Percentiles rank a stretch among this genome's conserved stretches.
These are phyloP conservation scores for Mixornis gularis DNA, from an alignment of 2,113 vertebrate species.

Conservation along the genomic window DNA sequence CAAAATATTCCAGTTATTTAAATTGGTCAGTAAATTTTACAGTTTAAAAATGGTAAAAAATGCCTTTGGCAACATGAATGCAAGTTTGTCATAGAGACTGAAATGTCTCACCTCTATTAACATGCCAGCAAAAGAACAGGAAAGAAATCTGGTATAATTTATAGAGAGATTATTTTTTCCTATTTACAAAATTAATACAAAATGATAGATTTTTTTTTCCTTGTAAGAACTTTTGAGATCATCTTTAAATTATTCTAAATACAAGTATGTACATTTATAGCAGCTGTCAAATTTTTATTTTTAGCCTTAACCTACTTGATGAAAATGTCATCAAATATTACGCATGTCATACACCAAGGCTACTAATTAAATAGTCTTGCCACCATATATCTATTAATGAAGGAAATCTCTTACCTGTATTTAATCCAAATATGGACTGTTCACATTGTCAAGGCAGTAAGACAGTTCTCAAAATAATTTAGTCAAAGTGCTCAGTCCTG, in stretches of 20 bases:
- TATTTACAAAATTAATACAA: not conserved
- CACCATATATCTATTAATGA: not conserved
- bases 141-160: not conserved
- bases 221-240: not conserved
- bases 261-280: not conserved
- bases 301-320: not conserved
- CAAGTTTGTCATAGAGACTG: not conserved
- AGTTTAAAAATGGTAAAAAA: not conserved
- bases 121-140: not conserved
- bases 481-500: not conserved
- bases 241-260: not conserved
- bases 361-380: not conserved
- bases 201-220: not conserved
- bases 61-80: not conserved
- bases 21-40: not conserved
- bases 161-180: not conserved
- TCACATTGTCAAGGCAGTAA: not conserved
- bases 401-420: not conserved
- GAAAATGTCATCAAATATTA: not conserved
- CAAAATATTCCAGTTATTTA: not conserved
- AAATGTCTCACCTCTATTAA: not conserved
- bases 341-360: not conserved
- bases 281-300: not conserved
- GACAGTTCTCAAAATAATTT: not conserved
- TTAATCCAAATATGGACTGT: not conserved